These are phyloP conservation scores for Hypomecis atomaria DNA, from an alignment of 2,888 invertebrate genomes.

Conservation along the genomic window DNA sequence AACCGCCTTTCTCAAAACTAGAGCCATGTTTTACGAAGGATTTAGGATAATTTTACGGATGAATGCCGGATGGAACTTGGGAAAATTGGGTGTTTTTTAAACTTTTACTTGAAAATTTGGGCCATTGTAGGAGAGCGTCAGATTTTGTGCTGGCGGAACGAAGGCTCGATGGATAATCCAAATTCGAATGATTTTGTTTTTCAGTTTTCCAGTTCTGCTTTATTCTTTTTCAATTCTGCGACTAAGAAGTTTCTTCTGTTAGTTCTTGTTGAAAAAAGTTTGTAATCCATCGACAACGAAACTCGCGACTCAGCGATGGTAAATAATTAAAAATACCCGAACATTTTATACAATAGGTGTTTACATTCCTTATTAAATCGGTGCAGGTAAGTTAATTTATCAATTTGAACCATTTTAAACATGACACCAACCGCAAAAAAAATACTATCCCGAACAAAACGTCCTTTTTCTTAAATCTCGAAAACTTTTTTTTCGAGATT, in stretches of 20 bases:
- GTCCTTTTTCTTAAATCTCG: too few species aligned
- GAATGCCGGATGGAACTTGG: slow-evolving; percentile 46
- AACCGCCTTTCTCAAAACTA: slow-evolving; percentile 70
- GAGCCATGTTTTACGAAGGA: slow-evolving; percentile 62
- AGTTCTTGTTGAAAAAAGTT: slow-evolving; percentile 5
- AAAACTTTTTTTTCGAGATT: too few species aligned
- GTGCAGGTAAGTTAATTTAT: too few species aligned
- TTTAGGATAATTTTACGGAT: slow-evolving; percentile 22
- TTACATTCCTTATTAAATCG: too few species aligned
- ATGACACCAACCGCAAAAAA: too few species aligned
- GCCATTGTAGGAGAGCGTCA: slow-evolving; percentile 63
- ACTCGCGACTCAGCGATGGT: too few species aligned
- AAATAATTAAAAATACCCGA: too few species aligned
- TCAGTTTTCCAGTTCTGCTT: slow-evolving; percentile 46
- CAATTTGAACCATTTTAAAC: too few species aligned
- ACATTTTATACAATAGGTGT: too few species aligned
- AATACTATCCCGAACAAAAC: too few species aligned
- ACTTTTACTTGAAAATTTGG: slow-evolving; percentile 68
- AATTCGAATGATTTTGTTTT: slow-evolving; percentile 54
- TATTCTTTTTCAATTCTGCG: slow-evolving; percentile 26
- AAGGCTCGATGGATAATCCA: slow-evolving; percentile 50
- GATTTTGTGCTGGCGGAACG: slow-evolving; percentile 56
- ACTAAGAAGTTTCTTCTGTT: slow-evolving; percentile 23
- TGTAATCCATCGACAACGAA: background rate
- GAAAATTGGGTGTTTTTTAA: slow-evolving; percentile 50